These are phyloP conservation scores for Rosalia funebris DNA, from an alignment of 2,888 invertebrate species.

Conservation along the genomic window DNA sequence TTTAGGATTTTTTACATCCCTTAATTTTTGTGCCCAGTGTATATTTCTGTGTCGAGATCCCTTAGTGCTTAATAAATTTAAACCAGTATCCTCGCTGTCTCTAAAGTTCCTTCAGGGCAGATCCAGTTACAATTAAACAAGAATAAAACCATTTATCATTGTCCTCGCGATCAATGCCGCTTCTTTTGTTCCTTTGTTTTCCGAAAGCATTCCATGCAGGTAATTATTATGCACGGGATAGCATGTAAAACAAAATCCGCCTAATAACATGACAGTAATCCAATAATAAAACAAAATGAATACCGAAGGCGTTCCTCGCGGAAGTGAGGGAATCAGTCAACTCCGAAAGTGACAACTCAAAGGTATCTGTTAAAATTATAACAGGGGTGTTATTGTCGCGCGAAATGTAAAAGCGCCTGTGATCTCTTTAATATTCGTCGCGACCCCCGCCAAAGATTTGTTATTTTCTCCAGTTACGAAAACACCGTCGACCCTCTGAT, in stretches of 20 bases:
- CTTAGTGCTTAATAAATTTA: too few relatives aligned
- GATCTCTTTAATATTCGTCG: constrained; percentile 52
- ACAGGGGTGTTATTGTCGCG: constrained; percentile 24
- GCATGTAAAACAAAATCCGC: constrained; percentile 1
- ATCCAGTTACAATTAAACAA: too few relatives aligned
- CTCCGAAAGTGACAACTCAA: constrained; percentile 25
- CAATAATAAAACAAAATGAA: constrained; percentile 23
- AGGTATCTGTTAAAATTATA: constrained; percentile 27
- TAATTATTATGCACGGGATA: constrained; percentile 11
- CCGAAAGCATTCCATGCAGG: not conserved
- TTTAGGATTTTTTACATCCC: too few relatives aligned
- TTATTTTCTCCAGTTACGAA: constrained; percentile 43
- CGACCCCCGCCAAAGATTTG: constrained; percentile 47
- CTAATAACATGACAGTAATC: constrained; percentile 17
- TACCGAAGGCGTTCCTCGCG: constrained; percentile 12
- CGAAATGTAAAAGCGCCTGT: constrained; percentile 29
- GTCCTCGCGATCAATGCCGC: too few relatives aligned
- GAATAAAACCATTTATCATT: too few relatives aligned
- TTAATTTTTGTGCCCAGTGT: too few relatives aligned
- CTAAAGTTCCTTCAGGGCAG: too few relatives aligned
- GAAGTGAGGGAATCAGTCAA: constrained; percentile 40
- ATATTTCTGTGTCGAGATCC: too few relatives aligned
- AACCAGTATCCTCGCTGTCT: too few relatives aligned
- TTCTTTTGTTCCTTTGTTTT: too few relatives aligned
- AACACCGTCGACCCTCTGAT: constrained; percentile 31